A percentile compares a stretch with the other conserved stretches of the same genome.
These are phyloP conservation scores for Pseudois nayaur DNA, from an alignment of 2,113 vertebrate species.

Conservation along the genomic window DNA sequence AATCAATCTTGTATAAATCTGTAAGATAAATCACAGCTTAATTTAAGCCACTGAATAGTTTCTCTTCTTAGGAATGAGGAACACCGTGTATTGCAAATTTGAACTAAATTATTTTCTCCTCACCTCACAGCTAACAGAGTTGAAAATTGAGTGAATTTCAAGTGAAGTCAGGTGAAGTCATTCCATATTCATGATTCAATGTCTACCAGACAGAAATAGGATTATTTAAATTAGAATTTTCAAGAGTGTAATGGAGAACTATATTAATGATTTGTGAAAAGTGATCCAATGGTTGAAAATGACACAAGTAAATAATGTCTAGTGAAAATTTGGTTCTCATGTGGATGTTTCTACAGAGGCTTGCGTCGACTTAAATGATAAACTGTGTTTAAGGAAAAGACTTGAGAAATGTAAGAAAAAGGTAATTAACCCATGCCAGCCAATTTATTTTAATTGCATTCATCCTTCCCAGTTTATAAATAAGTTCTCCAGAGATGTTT, in stretches of 20 bases:
- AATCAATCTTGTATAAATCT: background rate
- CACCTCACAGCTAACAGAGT: background rate
- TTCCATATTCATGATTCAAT: conserved; percentile 59
- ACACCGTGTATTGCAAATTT: background rate
- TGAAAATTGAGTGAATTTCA: conserved; percentile 64
- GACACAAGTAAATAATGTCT: conserved; percentile 49
- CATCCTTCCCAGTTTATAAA: conserved; percentile 53
- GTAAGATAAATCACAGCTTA: background rate
- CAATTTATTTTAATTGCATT: conserved; percentile 73
- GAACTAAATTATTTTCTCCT: conserved; percentile 36
- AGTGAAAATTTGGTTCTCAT: background rate
- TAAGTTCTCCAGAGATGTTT: conserved; percentile 35
- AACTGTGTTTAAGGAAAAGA: background rate
- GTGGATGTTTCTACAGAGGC: conserved; percentile 1
- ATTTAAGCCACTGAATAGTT: background rate
- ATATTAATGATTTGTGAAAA: conserved; percentile 60
- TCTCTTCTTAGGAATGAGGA: background rate
- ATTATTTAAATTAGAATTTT: conserved; percentile 60
- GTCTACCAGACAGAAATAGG: conserved; percentile 56
- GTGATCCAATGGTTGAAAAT: conserved; percentile 15
- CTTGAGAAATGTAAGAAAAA: conserved; percentile 37
- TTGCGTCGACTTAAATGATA: conserved; percentile 32
- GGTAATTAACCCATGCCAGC: conserved; percentile 54
- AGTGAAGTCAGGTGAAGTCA: conserved; percentile 52
- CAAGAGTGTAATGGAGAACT: conserved; percentile 45